phyloP scores from a whole-genome alignment of 2,113 vertebrate species.

The Microcebus lehilahytsara region DNA sequence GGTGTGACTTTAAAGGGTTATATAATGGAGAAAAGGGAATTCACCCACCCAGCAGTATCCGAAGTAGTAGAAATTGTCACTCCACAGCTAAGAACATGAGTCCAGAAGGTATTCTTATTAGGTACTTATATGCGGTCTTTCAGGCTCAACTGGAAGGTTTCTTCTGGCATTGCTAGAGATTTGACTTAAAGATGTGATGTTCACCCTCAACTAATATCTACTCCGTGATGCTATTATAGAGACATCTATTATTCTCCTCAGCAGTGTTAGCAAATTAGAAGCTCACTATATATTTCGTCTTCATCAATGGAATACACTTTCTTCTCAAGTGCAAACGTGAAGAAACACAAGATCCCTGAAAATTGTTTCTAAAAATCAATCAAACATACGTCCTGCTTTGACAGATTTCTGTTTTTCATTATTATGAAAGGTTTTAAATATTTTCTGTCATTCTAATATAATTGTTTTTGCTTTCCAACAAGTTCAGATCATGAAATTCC shows the following conservation, averaged over 20 bases:
- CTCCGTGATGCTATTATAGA: background rate
- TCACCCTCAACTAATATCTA: background rate
- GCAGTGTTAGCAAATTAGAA: background rate
- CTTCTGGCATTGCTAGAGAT: background rate
- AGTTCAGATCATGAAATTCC: background rate
- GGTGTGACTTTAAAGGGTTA: background rate
- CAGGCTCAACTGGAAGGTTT: background rate
- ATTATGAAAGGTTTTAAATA: background rate
- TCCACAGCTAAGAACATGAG: background rate
- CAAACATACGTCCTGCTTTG: background rate
- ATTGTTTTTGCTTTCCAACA: background rate
- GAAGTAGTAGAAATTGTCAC: background rate
- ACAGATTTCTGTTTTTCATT: background rate
- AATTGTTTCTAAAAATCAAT: background rate
- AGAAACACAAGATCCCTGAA: background rate
- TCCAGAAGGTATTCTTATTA: background rate
- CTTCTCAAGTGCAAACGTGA: background rate
- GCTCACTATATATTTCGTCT: background rate
- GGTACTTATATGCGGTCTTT: too few species aligned
- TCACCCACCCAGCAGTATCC: accelerated
- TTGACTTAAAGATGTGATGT: background rate
- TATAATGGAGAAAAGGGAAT: background rate
- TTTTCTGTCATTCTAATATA: background rate
- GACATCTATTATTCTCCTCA: background rate
- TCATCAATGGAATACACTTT: background rate